phyloP scores from a whole-genome alignment of 2,113 vertebrate genomes.

The Tamias sibiricus region DNA sequence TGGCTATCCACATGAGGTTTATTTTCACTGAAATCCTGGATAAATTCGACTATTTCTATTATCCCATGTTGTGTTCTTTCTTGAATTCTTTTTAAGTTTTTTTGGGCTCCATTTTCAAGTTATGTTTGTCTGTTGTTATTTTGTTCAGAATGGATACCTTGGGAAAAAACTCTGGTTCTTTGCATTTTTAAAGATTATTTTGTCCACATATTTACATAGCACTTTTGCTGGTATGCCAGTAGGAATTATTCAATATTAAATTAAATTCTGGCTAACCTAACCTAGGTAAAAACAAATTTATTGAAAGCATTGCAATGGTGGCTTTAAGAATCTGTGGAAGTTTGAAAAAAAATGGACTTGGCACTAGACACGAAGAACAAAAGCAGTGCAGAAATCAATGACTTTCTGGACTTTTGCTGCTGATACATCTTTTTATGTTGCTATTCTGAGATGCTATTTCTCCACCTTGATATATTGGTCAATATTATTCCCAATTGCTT shows the following conservation, averaged over 20 bases:
- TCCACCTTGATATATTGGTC: neutral
- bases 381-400: neutral
- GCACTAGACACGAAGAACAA: neutral
- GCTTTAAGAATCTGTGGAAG: neutral
- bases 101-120: neutral
- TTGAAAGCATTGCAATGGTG: neutral
- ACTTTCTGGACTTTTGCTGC: neutral
- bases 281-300: neutral
- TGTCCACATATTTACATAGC: neutral
- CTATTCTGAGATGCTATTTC: neutral
- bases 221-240: neutral
- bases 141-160: neutral
- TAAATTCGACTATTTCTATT: constrained; percentile 1
- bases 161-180: neutral
- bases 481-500: neutral
- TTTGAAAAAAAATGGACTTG: neutral
- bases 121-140: neutral
- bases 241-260: neutral
- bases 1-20: neutral
- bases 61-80: neutral
- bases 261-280: neutral
- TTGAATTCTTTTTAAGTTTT: neutral
- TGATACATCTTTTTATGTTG: neutral
- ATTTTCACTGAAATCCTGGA: neutral
- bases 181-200: constrained; percentile 18